Percentiles rank a stretch among this genome's conserved stretches.
phyloP scores from a whole-genome alignment of 2,888 invertebrate genomes.

The Dromius quadrimaculatus region DNA sequence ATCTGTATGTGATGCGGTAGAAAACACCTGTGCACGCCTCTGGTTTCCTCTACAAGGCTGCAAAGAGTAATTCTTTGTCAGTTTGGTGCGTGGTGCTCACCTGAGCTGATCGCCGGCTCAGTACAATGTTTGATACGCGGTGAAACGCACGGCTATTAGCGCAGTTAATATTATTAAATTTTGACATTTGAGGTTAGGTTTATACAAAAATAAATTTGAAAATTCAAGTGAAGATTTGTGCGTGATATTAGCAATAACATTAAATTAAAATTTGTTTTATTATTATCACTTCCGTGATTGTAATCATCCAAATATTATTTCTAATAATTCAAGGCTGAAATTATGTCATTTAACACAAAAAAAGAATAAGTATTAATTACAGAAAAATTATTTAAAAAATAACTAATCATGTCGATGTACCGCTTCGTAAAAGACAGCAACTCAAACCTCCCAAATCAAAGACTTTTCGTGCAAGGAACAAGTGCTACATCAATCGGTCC shows the following conservation, averaged over 20 bases:
- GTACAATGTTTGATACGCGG: slow-evolving; percentile 3
- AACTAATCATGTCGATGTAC: slow-evolving; percentile 70
- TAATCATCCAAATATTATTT: too few relatives aligned
- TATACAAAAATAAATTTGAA: background rate
- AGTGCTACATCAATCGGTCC: slow-evolving; percentile 60
- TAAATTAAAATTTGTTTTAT: too few relatives aligned
- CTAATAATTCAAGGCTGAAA: too few relatives aligned
- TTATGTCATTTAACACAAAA: background rate
- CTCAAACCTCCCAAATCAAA: slow-evolving; percentile 68
- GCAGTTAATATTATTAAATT: background rate
- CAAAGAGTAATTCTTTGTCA: slow-evolving; percentile 35
- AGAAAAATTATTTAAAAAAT: background rate
- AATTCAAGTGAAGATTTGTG: background rate
- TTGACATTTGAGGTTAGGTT: slow-evolving; percentile 27
- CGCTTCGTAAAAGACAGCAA: slow-evolving; percentile 80
- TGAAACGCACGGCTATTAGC: slow-evolving; percentile 24
- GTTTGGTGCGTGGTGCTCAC: slow-evolving; percentile 16
- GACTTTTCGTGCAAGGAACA: slow-evolving; percentile 83
- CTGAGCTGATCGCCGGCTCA: slow-evolving; percentile 13
- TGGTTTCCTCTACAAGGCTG: slow-evolving; percentile 46
- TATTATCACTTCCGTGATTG: too few relatives aligned
- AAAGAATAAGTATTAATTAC: background rate
- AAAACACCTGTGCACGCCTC: slow-evolving; percentile 43
- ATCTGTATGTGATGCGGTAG: background rate
- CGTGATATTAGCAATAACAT: too few relatives aligned